Evolutionary conservation across 37 sponge, comb jelly and placozoan species (phyloP), one percentile per base, ranked within the genome.

Genomic region (Eunapius fragilis): DNA sequence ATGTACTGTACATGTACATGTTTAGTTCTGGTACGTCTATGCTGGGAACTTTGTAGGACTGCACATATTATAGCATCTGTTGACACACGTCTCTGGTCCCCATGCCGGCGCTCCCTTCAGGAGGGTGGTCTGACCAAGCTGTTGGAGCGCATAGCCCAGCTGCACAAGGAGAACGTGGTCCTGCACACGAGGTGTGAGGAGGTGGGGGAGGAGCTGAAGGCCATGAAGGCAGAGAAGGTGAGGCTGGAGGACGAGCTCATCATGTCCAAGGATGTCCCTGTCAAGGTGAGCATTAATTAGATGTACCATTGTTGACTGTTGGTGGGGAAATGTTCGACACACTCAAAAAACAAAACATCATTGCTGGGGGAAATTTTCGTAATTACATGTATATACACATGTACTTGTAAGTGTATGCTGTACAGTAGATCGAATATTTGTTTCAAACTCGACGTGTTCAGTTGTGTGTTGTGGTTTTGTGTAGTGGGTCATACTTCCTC

Each of bases 81-180:
- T 41, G 41, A 3, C 41, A 41, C 41, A n/a, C n/a, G n/a, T n/a
- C n/a, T n/a, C n/a, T n/a, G n/a, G n/a, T n/a, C n/a, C n/a, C n/a
- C n/a, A n/a, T n/a, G n/a, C n/a, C n/a, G n/a, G n/a, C n/a, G n/a
- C n/a, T n/a, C 41, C 41, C 41, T 9, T 41, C 6, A 58, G 58
- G 58, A 58, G 7, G 58, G 0, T 3, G 70, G 82, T 25, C 6
- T 78, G 73, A 68, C 70, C 73, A 35, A 70, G 37, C 69, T 89
- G 80, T 85, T 84, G 74, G 72, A 84, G 58, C 84, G 79, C 36
- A 26, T 84, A 2, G 38, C 70, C 22, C 31, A 77, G 2, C 85
- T 89, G 47, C 85, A 78, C 38, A 77, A 70, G 74, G 89, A 84
- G 22, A 36, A 77, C 34, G n/a, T 33, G 2, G n/a, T 85, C 26